Base-by-base conservation (phyloP, 37 sponge, comb jelly and placozoan genomes). In the Diacarnus erythraeanus region DNA sequence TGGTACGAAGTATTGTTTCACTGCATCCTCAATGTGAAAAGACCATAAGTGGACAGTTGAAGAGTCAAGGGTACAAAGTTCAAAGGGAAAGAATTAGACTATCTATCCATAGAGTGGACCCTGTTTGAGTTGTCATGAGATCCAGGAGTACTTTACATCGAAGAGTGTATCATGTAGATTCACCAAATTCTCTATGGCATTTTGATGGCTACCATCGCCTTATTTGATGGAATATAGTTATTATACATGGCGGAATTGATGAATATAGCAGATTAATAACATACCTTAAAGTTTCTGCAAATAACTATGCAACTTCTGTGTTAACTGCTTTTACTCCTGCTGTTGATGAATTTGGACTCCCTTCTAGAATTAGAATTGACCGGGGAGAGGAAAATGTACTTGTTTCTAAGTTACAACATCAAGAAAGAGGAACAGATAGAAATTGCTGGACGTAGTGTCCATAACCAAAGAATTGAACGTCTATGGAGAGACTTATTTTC, bases 391-490 rank as follows among this genome's bases (percentile, higher is more conserved):
- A 91, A 57, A 91, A 91, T 72, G 81, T 87, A 2, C 51, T 64
- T 37, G 72, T 90, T 22, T 61, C 83, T 59, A 88, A 83, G 89
- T 67, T 85, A 1, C 31, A 29, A n/a, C 82, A 81, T 75, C 81
- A 71, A 42, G 74, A 33, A 65, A 30, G 92, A 58, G 92, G 87
- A 56, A 8, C 71, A n/a, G 82, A 61, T 29, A 63, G 92, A 66
- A 75, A 91, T 91, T 3, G 39, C 51, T 26, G 83, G 92, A 17
- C 35, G 67, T 57, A 86, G 80, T 77, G 75, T 86, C 9, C 91
- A 90, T 76, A 89, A 89, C 66, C 91, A 90, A 42, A 27, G 78
- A 71, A 81, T 90, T n/a, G 86, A 85, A 63, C 41, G 90, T 22
- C 57, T 89, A n/a, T 88, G 89, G 85, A 18, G 77, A 21, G 90